Base-by-base conservation (phyloP, 2,113 vertebrate genomes). In the Eudyptes chrysolophus region DNA sequence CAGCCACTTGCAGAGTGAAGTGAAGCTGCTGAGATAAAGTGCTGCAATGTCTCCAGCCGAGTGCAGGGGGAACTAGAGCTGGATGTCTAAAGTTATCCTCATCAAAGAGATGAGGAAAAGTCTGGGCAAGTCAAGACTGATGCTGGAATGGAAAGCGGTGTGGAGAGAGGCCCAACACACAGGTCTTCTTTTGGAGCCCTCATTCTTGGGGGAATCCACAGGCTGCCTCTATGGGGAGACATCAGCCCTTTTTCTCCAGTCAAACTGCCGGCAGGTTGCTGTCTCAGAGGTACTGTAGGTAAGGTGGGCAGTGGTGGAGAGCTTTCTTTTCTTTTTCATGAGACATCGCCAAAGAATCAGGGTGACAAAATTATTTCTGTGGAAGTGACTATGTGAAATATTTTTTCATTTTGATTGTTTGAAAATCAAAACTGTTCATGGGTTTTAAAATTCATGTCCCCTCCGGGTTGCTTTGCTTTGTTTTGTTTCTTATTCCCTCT, bases 401-500 rank as follows among this genome's bases (percentile, higher is more conserved):
- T 76, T 80, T 90, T 74, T 84, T 48, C 4, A 40, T 92, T 95
- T 89, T 72, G 77, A 82, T 95, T 89, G 69, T 95, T 95, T 94
- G 89, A 89, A 95, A 96, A 89, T 34, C 54, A 69, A 83, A 93
- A 83, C 79, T 80, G 77, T 84, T 96, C 85, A 65, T 91, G 86
- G 48, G 16, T 82, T 96, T 97, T 95, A 96, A 96, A 97, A 95
- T 95, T 94, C 92, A 94, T 93, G 75, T 96, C 46, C 84, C 90
- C 92, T 96, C 78, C 10, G 18, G 94, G 85, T 88, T 90, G 62
- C 85, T 89, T 94, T 74, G 79, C 54, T 95, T 94, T 85, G 83
- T 92, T 94, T 94, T 77, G 64, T 95, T 94, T 92, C 83, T 71
- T 89, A 84, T 68, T 94, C 79, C 40, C 21, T 84, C 68, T 94